These are phyloP conservation scores for Monochamus saltuarius DNA, from an alignment of 1,140 invertebrate genomes.

Conservation along the genomic window DNA sequence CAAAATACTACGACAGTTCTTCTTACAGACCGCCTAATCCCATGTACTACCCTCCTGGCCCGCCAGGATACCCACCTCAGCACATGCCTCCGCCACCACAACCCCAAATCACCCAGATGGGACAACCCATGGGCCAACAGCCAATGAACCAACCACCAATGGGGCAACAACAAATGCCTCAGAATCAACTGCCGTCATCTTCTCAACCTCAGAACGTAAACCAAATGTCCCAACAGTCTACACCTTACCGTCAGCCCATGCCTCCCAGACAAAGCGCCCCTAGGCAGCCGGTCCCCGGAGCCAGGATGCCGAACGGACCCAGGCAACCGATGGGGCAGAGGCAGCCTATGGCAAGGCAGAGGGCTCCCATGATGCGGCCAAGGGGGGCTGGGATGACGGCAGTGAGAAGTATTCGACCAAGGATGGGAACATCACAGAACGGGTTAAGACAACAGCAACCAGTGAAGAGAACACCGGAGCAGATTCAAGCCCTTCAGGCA, in stretches of 20 bases:
- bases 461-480: conserved; percentile 35
- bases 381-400: conserved; percentile 22
- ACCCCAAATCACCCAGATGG: conserved; percentile 52
- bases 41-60: conserved; percentile 44
- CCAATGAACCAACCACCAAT: conserved; percentile 39
- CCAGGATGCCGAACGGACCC: conserved; percentile 33
- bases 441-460: conserved; percentile 24
- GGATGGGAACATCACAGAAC: conserved; percentile 28
- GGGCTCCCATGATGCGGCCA: conserved; percentile 36
- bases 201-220: conserved; percentile 23
- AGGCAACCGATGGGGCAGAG: conserved; percentile 20
- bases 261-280: conserved; percentile 25
- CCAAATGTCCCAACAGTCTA: conserved; percentile 1
- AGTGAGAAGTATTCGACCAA: conserved; percentile 24
- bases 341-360: conserved; percentile 27
- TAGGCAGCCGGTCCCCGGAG: conserved; percentile 27
- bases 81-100: conserved; percentile 54
- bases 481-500: conserved; percentile 28
- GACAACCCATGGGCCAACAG: conserved; percentile 46
- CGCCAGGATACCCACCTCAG: conserved; percentile 46
- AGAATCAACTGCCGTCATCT: conserved; percentile 31
- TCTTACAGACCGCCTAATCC: conserved; percentile 43
- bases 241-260: conserved; percentile 31
- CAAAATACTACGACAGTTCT: conserved; percentile 16
- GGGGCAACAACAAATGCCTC: conserved; percentile 41